These are phyloP conservation scores for Protomyctophum bolini DNA, from an alignment of 2,113 vertebrate genomes.

Conservation along the genomic window DNA sequence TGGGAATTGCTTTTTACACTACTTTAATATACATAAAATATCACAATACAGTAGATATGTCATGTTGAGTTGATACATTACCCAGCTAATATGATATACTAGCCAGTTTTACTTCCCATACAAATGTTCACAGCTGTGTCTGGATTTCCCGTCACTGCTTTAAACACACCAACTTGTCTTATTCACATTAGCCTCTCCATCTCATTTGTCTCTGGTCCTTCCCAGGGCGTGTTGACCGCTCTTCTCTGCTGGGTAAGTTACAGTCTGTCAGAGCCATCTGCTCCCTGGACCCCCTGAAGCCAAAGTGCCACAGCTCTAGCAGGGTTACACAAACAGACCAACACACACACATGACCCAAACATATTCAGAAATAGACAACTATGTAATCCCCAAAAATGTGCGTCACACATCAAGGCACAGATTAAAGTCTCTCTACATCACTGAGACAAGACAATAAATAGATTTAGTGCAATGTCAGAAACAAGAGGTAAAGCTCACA, in stretches of 20 bases:
- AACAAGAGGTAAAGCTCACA: too few species aligned
- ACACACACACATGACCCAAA: too few species aligned
- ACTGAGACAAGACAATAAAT: too few species aligned
- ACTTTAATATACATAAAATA: too few species aligned
- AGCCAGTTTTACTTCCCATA: conserved; percentile 23
- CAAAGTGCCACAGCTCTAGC: conserved; percentile 46
- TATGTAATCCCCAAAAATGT: conserved; percentile 11
- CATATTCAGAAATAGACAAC: conserved; percentile 49
- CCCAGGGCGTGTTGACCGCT: conserved; percentile 58
- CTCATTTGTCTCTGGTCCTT: conserved; percentile 58
- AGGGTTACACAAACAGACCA: too few species aligned
- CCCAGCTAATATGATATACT: conserved; percentile 30
- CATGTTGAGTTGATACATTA: too few species aligned
- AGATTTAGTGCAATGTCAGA: too few species aligned
- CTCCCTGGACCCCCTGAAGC: conserved; percentile 66
- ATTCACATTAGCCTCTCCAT: conserved; percentile 31
- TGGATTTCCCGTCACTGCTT: neutral
- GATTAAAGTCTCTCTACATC: neutral
- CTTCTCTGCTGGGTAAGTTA: conserved; percentile 68
- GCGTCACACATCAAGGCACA: neutral
- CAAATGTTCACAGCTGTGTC: neutral
- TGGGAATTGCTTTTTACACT: too few species aligned
- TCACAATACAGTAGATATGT: neutral
- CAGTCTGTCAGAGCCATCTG: conserved; percentile 83
- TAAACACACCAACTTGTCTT: neutral